Base-by-base conservation (phyloP, 2,797 vertebrate species). In the Microctenopoma lineatum region DNA sequence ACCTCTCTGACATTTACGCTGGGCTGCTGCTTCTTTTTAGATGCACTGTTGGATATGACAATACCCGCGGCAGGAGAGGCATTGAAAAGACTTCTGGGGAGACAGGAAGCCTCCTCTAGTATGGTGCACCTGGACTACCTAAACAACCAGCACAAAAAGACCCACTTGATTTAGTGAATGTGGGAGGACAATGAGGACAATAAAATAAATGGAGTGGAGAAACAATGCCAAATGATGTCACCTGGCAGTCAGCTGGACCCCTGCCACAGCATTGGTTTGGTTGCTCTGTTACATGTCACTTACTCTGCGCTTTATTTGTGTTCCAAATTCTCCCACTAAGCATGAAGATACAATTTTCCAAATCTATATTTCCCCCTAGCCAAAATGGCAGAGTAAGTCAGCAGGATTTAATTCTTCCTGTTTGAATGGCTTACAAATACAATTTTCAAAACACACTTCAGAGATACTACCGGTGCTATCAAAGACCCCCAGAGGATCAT, bases 361-460 rank as follows among this genome's bases (percentile, higher is more conserved):
- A 72, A 75, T 81, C 67, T 62, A 27, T 56, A 50, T 5, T 16
- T 12, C n/a, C 2, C 9, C n/a, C 27, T 2, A 0, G 42, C 66
- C 85, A 67, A 81, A 84, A 82, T 66, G 59, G 65, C 56, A 57
- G 59, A 25, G 38, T 0, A 71, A 83, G 79, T 81, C 79, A 84
- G 84, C 70, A 45, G 80, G 63, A 73, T 81, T 76, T 87, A 84
- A 84, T 89, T 89, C 77, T 77, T 58, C 65, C 78, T 73, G 68
- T 90, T 90, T 84, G 86, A 83, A 88, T 85, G 87, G 73, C 84
- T 89, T 81, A 85, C 74, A 79, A 26, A 70, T 84, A 88, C 86
- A 90, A 90, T 90, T 91, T 90, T 88, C 88, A 80, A 90, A 91
- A 90, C 84, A 89, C 84, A 89, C 88, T 91, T 87, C 84, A 89